Base-by-base conservation (phyloP, 2,797 vertebrate species). In the Gadopsis marmoratus region DNA sequence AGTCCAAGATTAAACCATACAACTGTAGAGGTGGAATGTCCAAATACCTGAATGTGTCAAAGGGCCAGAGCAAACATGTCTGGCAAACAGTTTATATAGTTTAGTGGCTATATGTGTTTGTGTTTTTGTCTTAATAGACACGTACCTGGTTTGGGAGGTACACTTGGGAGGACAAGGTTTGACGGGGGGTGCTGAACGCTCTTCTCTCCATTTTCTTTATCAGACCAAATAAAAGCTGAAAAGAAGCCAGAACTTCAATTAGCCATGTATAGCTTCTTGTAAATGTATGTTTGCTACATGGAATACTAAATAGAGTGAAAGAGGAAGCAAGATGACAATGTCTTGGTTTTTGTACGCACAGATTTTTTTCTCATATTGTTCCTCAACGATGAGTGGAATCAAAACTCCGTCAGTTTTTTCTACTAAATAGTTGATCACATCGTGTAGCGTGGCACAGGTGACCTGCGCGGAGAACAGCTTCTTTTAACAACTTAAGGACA, bases 191-290 rank as follows among this genome's bases (percentile, higher is more conserved):
- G 48, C 9, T 66, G 72, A 31, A 92, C 19, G 11, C 43, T 88
- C 29, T 12, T 90, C 88, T 97, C 96, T 53, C 96, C 95, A 2
- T 90, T 97, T 91, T 97, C 96, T 13, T 81, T 55, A 80, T 97
- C 91, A 0, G 78, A 67, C 7, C 90, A 50, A 81, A 95, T 56
- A 59, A 91, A 95, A 61, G 79, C 97, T 97, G 89, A 19, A 65
- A 61, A 33, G 23, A 35, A 33, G 26, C 0, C 21, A 79, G 1
- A 59, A 4, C 1, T 67, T 37, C 7, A 14, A 21, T 59, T 13
- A 54, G 14, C 37, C 31, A 19, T n/a, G 35, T 23, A 2, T 23
- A 43, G 4, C 11, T 41, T 45, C 35, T 9, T 2, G 9, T 35
- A 7, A 12, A 23, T 23, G 33, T 13, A 19, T 62, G 9, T 55